Conservation (phyloP, 1,140 invertebrate species). For the Chironomus tepperi region DNA sequence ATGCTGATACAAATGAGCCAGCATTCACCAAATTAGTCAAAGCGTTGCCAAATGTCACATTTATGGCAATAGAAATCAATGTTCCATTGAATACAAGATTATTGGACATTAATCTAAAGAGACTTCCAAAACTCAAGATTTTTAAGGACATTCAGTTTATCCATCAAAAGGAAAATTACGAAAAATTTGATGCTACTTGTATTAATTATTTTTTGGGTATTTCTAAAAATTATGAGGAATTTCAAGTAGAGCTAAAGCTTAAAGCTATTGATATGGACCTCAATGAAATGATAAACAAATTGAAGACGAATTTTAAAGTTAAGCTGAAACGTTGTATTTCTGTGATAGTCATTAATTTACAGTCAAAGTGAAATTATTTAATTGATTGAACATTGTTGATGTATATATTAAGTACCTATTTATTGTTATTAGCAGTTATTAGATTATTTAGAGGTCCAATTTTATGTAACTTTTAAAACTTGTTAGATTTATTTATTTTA, state of each 20-base stretch:
- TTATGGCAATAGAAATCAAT: not conserved
- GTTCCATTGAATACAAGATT: not conserved
- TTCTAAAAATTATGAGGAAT: not conserved
- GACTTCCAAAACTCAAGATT: not conserved
- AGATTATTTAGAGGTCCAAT: too few relatives aligned
- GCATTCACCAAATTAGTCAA: not conserved
- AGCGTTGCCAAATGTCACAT: not conserved
- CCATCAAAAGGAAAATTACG: not conserved
- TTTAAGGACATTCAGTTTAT: not conserved
- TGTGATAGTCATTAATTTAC: too few relatives aligned
- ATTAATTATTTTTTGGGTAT: not conserved
- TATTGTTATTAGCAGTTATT: too few relatives aligned
- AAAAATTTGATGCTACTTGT: not conserved
- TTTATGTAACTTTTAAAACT: too few relatives aligned
- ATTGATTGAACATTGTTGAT: too few relatives aligned
- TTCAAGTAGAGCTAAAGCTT: not conserved
- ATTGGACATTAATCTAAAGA: not conserved
- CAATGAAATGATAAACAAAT: not conserved
- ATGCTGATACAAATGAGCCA: not conserved
- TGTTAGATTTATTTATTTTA: too few relatives aligned
- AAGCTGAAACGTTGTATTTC: not conserved
- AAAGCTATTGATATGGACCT: not conserved
- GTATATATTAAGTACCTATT: too few relatives aligned
- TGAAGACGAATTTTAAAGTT: not conserved
- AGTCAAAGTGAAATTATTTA: too few relatives aligned